Base-by-base conservation (phyloP, 1,140 invertebrate genomes). In the honey bee (Apis mellifera) region DNA sequence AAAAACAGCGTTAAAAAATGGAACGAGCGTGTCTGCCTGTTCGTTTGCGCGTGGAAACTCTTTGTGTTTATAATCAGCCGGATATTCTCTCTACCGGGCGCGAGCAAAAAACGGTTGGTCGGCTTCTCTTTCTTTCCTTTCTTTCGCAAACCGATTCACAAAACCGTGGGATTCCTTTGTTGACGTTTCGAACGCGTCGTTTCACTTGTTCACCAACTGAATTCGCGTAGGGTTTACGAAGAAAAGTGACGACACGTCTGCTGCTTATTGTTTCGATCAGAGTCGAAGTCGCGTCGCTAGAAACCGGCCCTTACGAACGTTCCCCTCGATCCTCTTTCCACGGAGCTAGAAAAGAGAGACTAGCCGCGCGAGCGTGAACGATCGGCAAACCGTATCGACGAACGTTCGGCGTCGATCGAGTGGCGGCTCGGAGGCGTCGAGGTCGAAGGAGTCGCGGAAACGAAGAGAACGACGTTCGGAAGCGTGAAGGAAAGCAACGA, bases 371-470 rank as follows among this genome's bases (percentile, higher is more conserved):
- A 15, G 8, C 26, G 26, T 17, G 12, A 65, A 32, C 62, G 62
- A 65, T 65, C 66, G 66, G 26, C 19, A 50, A n/a, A 21, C 23
- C 42, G 19, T 72, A 79, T 78, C 77, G 68, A 78, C 23, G 55
- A 60, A 23, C 57, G 66, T 62, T 1, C 42, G 11, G 42, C 76
- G 68, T n/a, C 54, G 77, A 73, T 80, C 55, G 78, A 59, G 52
- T n/a, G 19, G 77, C 54, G 17, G 13, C 9, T 26, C 23, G 21
- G 57, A 52, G 23, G n/a, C 42, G 42, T 73, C 70, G 78, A 80
- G 79, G 79, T 82, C 79, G 73, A 82, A 76, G 64, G 55, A 82
- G 54, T 75, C 71, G 60, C 65, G 79, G 21, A 55, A 82, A 76
- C 62, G 69, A 68, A 76, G 64, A 52, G 54, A 64, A 50, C 48